phyloP scores from a whole-genome alignment of 2,113 vertebrate species.

The Leuciscus idus region DNA sequence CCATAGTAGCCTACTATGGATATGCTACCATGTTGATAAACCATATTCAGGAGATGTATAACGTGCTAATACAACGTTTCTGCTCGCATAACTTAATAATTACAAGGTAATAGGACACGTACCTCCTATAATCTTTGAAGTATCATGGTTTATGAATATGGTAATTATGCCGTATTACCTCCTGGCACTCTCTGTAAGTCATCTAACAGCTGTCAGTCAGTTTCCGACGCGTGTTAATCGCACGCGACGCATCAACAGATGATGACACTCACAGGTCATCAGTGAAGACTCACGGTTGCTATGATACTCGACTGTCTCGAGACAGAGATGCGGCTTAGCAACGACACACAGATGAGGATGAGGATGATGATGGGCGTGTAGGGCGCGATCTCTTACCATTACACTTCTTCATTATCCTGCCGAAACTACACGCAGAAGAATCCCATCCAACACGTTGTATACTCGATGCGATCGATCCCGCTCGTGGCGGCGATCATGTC shows the following conservation, averaged over 20 bases:
- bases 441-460: neutral
- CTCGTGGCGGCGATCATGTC: slow-evolving; percentile 27
- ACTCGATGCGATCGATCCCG: slow-evolving; percentile 3
- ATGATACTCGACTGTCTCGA: slow-evolving; percentile 29
- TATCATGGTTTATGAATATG: neutral
- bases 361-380: slow-evolving; percentile 39
- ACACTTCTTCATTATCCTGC: slow-evolving; percentile 46
- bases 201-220: neutral
- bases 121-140: neutral
- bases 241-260: neutral
- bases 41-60: neutral
- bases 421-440: slow-evolving; percentile 29
- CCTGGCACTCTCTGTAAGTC: neutral
- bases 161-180: neutral
- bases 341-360: slow-evolving; percentile 19
- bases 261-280: neutral
- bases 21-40: neutral
- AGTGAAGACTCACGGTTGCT: slow-evolving; percentile 7
- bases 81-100: neutral
- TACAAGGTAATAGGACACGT: neutral
- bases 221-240: neutral
- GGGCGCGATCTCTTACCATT: slow-evolving; percentile 54
- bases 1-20: neutral
- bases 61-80: neutral
- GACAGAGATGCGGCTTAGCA: slow-evolving; percentile 26